These are phyloP conservation scores for Diabrotica balteata DNA, from an alignment of 2,888 invertebrate species.

Conservation along the genomic window DNA sequence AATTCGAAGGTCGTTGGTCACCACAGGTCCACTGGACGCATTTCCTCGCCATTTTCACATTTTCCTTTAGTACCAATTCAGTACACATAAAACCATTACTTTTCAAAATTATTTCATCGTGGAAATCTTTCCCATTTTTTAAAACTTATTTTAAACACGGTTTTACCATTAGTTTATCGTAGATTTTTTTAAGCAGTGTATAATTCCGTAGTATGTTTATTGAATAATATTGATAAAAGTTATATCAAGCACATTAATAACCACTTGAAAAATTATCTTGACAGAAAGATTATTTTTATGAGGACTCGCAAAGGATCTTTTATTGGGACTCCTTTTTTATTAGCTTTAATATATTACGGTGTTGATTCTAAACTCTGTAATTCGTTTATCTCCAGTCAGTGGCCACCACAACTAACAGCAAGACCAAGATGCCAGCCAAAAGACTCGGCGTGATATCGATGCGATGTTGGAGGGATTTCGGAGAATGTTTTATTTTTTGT, in stretches of 20 bases:
- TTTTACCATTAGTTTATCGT: not conserved
- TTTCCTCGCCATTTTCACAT: too few relatives aligned
- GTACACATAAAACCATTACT: too few relatives aligned
- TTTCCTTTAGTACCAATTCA: too few relatives aligned
- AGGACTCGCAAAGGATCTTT: slow-evolving; percentile 27
- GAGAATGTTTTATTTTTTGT: too few relatives aligned
- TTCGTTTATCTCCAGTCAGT: slow-evolving; percentile 16
- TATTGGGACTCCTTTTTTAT: slow-evolving; percentile 25
- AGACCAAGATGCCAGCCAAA: slow-evolving; percentile 3
- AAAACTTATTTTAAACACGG: too few relatives aligned
- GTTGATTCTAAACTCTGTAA: slow-evolving; percentile 29
- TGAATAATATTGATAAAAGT: slow-evolving; percentile 36
- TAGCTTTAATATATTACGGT: slow-evolving; percentile 26
- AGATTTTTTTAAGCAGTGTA: slow-evolving; percentile 20
- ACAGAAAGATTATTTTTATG: slow-evolving; percentile 34
- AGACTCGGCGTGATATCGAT: slow-evolving; percentile 2
- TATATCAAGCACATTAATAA: slow-evolving; percentile 30
- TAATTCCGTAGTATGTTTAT: slow-evolving; percentile 28
- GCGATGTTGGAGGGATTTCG: too few relatives aligned
- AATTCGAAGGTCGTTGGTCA: too few relatives aligned
- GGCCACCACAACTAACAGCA: not conserved
- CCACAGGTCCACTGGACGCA: too few relatives aligned
- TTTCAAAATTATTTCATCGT: too few relatives aligned
- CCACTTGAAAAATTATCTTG: slow-evolving; percentile 30
- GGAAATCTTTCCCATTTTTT: too few relatives aligned